These are phyloP conservation scores for Ceramica pisi DNA, from an alignment of 2,888 invertebrate genomes.

Conservation along the genomic window DNA sequence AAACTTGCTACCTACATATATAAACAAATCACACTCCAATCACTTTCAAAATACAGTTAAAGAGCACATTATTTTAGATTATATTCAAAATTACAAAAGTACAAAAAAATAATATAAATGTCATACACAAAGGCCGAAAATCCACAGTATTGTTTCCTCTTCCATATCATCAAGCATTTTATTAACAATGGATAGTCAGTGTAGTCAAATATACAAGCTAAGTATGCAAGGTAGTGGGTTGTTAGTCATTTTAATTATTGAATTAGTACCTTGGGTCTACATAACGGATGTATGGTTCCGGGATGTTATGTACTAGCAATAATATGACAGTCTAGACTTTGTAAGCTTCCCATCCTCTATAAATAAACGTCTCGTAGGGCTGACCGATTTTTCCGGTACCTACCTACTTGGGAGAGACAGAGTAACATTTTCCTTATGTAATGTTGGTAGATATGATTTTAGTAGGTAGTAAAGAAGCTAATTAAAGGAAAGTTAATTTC, in stretches of 20 bases:
- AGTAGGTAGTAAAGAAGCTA: background rate
- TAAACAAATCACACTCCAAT: background rate
- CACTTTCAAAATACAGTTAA: background rate
- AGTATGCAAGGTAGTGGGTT: constrained; percentile 2
- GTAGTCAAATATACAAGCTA: background rate
- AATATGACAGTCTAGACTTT: background rate
- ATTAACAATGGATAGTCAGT: constrained; percentile 42
- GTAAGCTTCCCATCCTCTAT: background rate
- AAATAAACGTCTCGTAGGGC: rapidly evolving
- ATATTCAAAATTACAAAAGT: background rate
- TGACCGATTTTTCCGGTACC: background rate
- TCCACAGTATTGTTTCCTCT: constrained; percentile 33
- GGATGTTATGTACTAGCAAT: background rate
- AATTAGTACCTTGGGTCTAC: constrained; percentile 11
- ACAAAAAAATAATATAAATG: background rate
- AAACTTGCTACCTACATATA: background rate
- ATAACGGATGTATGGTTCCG: constrained; percentile 35
- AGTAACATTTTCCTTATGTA: no score
- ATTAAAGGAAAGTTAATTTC: background rate
- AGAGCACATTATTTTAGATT: constrained; percentile 8
- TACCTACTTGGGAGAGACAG: no score
- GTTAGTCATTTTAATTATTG: constrained; percentile 39
- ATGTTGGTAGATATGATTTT: background rate
- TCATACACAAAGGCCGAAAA: constrained; percentile 18
- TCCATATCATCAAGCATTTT: constrained; percentile 39